Percentiles rank a stretch among this genome's conserved stretches.
Conservation (phyloP, 2,113 vertebrate species). For the Azemiops feae region DNA sequence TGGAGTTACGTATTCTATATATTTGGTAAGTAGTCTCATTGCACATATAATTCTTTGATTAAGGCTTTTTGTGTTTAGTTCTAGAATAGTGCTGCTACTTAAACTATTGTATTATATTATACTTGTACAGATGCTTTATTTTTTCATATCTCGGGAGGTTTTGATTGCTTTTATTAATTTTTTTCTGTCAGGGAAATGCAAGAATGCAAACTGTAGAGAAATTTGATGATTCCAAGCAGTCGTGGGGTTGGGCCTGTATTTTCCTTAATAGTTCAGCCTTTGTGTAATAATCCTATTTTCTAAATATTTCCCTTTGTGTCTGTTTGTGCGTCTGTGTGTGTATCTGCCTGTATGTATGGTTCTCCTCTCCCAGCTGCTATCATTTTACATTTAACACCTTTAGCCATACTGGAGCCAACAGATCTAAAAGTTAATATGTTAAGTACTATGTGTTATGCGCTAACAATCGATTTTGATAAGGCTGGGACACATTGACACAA, state of each 20-base stretch:
- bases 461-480: background rate
- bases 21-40: slow-evolving; percentile 80
- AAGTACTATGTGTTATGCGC: background rate
- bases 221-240: background rate
- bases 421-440: background rate
- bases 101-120: background rate
- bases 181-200: slow-evolving; percentile 16
- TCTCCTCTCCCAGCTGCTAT: background rate
- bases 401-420: background rate
- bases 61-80: background rate
- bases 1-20: slow-evolving; percentile 97
- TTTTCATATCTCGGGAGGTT: background rate
- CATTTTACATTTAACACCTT: background rate
- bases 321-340: background rate
- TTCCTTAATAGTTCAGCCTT: background rate
- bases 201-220: background rate
- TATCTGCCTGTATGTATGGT: background rate
- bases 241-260: background rate
- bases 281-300: background rate
- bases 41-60: background rate
- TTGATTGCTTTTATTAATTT: background rate
- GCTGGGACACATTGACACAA: background rate
- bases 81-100: background rate
- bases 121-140: background rate
- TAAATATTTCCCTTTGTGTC: background rate